Conservation (phyloP, 2,888 invertebrate genomes). For the Cerastis rubricosa region DNA sequence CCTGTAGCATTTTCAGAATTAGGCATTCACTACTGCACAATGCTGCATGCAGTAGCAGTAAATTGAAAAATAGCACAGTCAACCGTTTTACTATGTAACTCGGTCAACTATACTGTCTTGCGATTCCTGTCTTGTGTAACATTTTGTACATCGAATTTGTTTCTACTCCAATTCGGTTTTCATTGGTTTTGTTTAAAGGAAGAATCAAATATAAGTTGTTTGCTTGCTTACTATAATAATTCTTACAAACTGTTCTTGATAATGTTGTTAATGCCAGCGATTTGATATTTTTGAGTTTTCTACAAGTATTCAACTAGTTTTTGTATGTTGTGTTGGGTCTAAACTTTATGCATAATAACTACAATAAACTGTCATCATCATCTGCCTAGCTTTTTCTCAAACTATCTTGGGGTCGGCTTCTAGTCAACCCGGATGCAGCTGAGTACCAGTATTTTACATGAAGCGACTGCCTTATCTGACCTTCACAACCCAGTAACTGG, state of each 20-base stretch:
- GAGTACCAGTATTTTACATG: too few species aligned
- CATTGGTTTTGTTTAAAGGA: slow-evolving; percentile 13
- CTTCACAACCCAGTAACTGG: too few species aligned
- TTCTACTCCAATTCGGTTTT: slow-evolving; percentile 31
- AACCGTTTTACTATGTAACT: slow-evolving; percentile 13
- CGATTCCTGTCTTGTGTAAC: slow-evolving; percentile 1
- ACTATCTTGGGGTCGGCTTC: too few species aligned
- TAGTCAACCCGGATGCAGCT: too few species aligned
- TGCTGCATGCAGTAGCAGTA: neutral
- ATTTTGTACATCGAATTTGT: slow-evolving; percentile 13
- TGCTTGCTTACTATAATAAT: neutral
- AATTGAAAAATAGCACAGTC: neutral
- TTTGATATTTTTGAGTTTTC: neutral
- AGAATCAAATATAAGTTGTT: slow-evolving; percentile 9
- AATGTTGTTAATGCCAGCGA: too few species aligned
- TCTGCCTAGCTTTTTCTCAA: too few species aligned
- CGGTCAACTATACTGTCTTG: slow-evolving; percentile 27
- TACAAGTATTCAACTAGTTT: neutral
- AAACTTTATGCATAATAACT: neutral
- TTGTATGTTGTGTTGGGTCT: neutral
- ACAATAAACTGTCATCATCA: too few species aligned
- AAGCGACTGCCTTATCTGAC: too few species aligned
- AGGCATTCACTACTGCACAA: neutral
- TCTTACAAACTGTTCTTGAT: neutral
- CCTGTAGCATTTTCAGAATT: neutral